These are phyloP conservation scores for Myioborus melanocephalus DNA, from an alignment of 2,797 vertebrate species.

Conservation along the genomic window DNA sequence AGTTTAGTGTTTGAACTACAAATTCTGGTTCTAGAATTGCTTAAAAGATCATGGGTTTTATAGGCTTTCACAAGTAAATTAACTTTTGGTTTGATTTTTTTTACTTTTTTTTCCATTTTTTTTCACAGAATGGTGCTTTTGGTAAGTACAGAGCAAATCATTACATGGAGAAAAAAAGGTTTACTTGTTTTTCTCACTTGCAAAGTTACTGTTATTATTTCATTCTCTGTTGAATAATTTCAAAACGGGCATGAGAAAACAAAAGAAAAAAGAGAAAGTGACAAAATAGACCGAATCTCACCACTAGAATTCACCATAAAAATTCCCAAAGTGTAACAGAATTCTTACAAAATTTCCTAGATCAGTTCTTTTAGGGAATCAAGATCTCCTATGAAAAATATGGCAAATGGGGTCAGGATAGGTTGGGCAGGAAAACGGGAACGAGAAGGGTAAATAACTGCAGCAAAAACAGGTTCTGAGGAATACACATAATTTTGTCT, in stretches of 20 bases:
- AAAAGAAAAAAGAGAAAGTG: conserved; percentile 81
- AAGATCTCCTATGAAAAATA: conserved; percentile 81
- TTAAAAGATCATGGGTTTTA: conserved; percentile 89
- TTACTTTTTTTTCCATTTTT: conserved; percentile 73
- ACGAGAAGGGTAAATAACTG: conserved; percentile 78
- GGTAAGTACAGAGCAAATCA: conserved; percentile 84
- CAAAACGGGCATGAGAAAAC: conserved; percentile 73
- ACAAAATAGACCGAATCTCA: conserved; percentile 83
- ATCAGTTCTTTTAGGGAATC: conserved; percentile 84
- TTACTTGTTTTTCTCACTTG: conserved; percentile 76
- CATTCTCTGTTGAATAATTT: conserved; percentile 81
- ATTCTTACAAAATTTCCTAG: conserved; percentile 86
- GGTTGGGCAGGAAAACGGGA: conserved; percentile 67
- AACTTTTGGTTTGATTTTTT: conserved; percentile 37
- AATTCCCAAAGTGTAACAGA: conserved; percentile 82
- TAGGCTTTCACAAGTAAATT: conserved; percentile 91
- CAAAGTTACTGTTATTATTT: conserved; percentile 91
- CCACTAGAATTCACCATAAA: conserved; percentile 88
- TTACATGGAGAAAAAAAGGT: conserved; percentile 85
- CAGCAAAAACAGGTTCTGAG: conserved; percentile 88
- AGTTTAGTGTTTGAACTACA: conserved; percentile 97
- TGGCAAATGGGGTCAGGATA: conserved; percentile 68
- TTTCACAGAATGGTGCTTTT: conserved; percentile 75
- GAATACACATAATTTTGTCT: conserved; percentile 93
- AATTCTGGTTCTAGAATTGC: conserved; percentile 93